Evolutionary conservation across 2,888 invertebrate genomes (phyloP), one percentile per base, ranked within the genome.

Genomic region (Hybos culiciformis): DNA sequence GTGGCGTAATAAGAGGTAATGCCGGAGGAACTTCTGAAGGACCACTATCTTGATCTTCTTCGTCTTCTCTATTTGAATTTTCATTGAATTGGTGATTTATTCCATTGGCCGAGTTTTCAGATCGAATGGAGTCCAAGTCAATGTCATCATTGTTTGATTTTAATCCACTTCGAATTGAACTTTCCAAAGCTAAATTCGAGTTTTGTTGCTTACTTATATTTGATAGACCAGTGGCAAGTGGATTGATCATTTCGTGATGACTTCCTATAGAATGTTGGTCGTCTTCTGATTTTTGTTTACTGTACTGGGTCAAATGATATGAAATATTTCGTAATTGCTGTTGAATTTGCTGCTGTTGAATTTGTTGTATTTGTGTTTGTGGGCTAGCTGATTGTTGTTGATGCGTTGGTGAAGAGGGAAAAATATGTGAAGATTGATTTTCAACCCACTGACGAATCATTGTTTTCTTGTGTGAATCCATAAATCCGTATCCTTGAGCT

Each of bases 371-470:
- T n/a, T n/a, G n/a, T n/a, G n/a, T n/a, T n/a, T n/a, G n/a, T n/a
- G n/a, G n/a, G n/a, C n/a, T n/a, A n/a, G n/a, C n/a, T n/a, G 12
- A 29, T n/a, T 2, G 75, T 74, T 56, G 77, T 76, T 20, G 21
- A 19, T 20, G 36, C 21, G 14, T 19, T 19, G n/a, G 20, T 8
- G 56, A 56, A 15, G 54, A 54, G 57, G 82, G 79, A 55, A 66
- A 63, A 51, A 86, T 82, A 68, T 87, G 85, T 15, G 80, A 77
- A 1, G 84, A 84, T 66, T 90, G 90, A 59, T 86, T 87, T 66
- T 90, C 90, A 2, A 91, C 90, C 91, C 91, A 91, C 58, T 88
- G 83, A 38, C 86, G 72, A 41, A 91, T 91, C 91, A 91, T 91
- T 54, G 82, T 83, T 63, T 88, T 87, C 61, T 92, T 92, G 56